Percentiles rank a stretch among this genome's conserved stretches.
phyloP scores from a whole-genome alignment of 2,888 invertebrate genomes.

The Altica lythri region DNA sequence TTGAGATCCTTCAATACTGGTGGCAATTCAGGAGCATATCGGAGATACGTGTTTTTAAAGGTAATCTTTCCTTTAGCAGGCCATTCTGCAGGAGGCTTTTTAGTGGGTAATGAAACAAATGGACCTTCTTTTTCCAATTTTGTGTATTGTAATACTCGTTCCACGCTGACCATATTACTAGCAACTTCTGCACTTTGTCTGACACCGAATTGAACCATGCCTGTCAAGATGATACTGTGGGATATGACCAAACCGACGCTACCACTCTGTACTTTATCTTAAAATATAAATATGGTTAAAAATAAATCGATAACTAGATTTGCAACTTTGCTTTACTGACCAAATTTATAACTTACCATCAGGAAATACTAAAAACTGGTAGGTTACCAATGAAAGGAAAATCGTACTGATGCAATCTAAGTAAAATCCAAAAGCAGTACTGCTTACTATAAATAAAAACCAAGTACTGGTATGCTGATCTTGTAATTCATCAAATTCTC shows the following conservation, averaged over 20 bases:
- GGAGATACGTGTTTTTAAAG: slow-evolving; percentile 67
- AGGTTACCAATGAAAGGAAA: slow-evolving; percentile 66
- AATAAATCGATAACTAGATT: not conserved
- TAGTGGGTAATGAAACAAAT: slow-evolving; percentile 61
- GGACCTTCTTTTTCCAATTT: slow-evolving; percentile 71
- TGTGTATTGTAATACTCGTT: slow-evolving; percentile 79
- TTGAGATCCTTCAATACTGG: slow-evolving; percentile 73
- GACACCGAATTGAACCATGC: slow-evolving; percentile 81
- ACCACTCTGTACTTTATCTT: slow-evolving; percentile 60
- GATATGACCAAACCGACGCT: slow-evolving; percentile 76
- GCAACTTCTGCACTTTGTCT: slow-evolving; percentile 78
- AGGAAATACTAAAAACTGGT: slow-evolving; percentile 66
- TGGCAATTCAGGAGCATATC: slow-evolving; percentile 66
- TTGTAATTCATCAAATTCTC: slow-evolving; percentile 77
- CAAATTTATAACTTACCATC: slow-evolving; percentile 56
- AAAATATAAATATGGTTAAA: not conserved
- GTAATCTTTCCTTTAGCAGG: slow-evolving; percentile 65
- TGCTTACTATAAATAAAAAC: slow-evolving; percentile 64
- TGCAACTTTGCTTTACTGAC: not conserved
- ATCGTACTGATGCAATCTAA: slow-evolving; percentile 67
- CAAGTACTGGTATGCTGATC: slow-evolving; percentile 70
- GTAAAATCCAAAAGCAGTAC: slow-evolving; percentile 69
- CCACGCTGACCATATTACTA: slow-evolving; percentile 80
- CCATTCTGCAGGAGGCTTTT: slow-evolving; percentile 65
- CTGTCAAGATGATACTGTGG: slow-evolving; percentile 74